These are phyloP conservation scores for Cheirogaleus medius DNA, from an alignment of 2,113 vertebrate species.

Conservation along the genomic window DNA sequence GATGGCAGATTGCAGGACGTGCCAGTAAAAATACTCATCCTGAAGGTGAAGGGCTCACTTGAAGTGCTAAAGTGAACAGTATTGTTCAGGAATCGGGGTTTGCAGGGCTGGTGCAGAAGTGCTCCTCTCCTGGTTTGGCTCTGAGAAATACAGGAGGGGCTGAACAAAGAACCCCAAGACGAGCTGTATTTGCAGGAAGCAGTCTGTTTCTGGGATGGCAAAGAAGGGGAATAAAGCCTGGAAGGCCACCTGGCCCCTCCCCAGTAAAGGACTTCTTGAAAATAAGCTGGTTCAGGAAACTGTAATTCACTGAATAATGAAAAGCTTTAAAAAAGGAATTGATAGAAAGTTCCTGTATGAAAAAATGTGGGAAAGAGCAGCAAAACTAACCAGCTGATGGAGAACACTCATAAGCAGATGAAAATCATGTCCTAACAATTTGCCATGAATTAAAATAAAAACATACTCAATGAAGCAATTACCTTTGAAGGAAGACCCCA, in stretches of 20 bases:
- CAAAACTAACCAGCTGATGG: not conserved
- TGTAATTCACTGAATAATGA: not conserved
- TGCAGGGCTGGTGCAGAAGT: too few species aligned
- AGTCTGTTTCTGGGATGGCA: not conserved
- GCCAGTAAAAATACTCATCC: not conserved
- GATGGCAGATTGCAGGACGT: not conserved
- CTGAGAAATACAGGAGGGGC: not conserved
- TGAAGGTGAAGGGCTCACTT: not conserved
- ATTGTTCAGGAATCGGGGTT: not conserved
- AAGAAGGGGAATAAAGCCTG: not conserved
- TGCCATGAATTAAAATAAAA: slow-evolving; percentile 24
- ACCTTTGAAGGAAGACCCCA: not conserved
- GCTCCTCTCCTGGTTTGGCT: not conserved
- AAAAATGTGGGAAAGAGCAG: not conserved
- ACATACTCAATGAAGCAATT: not conserved
- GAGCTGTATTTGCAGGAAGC: not conserved
- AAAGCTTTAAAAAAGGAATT: not conserved
- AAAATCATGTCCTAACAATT: not conserved
- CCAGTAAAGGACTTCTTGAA: not conserved
- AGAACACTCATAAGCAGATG: not conserved
- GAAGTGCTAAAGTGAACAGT: not conserved
- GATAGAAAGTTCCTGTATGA: not conserved
- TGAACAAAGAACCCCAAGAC: not conserved
- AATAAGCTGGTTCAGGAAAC: not conserved
- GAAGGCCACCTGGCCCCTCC: not conserved